Conservation (phyloP, 2,113 vertebrate genomes). For the Sinocyclocheilus rhinocerous region DNA sequence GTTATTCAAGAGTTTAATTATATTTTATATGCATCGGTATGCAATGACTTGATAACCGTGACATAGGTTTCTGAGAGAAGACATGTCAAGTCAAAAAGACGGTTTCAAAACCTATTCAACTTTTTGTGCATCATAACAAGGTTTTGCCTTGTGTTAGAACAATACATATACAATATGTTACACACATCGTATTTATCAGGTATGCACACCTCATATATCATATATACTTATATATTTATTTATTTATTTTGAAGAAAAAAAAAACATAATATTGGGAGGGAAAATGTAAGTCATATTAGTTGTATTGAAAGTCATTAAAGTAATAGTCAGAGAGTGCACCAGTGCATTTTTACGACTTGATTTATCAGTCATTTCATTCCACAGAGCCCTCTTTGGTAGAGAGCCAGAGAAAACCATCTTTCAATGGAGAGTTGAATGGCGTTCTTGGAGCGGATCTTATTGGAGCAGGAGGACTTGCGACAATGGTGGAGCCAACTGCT, state of each 20-base stretch:
- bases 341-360: background rate
- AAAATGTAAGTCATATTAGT: background rate
- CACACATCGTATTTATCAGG: background rate
- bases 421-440: slow-evolving; percentile 94
- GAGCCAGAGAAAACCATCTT: slow-evolving; percentile 78
- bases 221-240: background rate
- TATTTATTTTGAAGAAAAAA: no score
- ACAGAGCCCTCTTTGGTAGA: slow-evolving; percentile 79
- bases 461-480: slow-evolving; percentile 72
- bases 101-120: background rate
- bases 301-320: background rate
- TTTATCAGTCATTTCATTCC: slow-evolving; percentile 11
- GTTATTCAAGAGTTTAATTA: background rate
- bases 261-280: background rate
- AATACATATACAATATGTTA: background rate
- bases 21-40: no score
- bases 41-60: background rate
- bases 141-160: background rate
- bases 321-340: background rate
- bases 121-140: background rate
- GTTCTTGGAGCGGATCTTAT: slow-evolving; percentile 86
- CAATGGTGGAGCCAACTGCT: slow-evolving; percentile 76
- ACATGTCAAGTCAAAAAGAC: background rate
- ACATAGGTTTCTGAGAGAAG: background rate
- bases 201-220: background rate